Percentiles rank a stretch among this genome's conserved stretches.
phyloP scores from a whole-genome alignment of 2,797 vertebrate species.

The Tachyglossus aculeatus region DNA sequence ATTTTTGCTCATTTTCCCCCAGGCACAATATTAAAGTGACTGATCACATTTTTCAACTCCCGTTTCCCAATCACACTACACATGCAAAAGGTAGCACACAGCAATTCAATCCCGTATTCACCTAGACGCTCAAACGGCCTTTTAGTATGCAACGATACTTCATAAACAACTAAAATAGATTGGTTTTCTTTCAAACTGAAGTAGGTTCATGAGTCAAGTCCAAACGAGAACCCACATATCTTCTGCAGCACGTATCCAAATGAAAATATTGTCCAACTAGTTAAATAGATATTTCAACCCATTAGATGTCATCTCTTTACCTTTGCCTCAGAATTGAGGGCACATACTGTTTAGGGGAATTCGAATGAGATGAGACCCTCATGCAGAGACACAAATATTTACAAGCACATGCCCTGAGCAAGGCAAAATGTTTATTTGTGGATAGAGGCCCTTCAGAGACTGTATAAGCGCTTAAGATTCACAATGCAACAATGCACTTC shows the following conservation, averaged over 20 bases:
- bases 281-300: not conserved
- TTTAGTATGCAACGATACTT: conserved; percentile 26
- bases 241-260: not conserved
- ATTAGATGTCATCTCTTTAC: not conserved
- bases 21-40: conserved; percentile 60
- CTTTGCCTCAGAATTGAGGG: not conserved
- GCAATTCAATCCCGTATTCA: conserved; percentile 44
- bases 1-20: conserved; percentile 71
- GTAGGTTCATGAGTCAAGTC: conserved; percentile 8
- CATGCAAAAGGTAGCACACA: conserved; percentile 50
- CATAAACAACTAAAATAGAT: not conserved
- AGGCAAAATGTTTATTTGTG: not conserved
- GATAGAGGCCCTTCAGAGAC: not conserved
- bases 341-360: not conserved
- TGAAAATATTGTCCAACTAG: not conserved
- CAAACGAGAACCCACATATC: conserved; percentile 15
- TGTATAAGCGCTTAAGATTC: not conserved
- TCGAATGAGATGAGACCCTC: no score
- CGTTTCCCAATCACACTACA: conserved; percentile 60
- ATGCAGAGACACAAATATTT: no score
- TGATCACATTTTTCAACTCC: conserved; percentile 63
- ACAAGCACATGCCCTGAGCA: not conserved
- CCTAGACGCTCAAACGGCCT: conserved; percentile 35
- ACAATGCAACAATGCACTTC: not conserved
- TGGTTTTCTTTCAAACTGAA: not conserved